Evolutionary conservation across 2,888 invertebrate genomes (phyloP).

Genomic region (Amiota mariae): DNA sequence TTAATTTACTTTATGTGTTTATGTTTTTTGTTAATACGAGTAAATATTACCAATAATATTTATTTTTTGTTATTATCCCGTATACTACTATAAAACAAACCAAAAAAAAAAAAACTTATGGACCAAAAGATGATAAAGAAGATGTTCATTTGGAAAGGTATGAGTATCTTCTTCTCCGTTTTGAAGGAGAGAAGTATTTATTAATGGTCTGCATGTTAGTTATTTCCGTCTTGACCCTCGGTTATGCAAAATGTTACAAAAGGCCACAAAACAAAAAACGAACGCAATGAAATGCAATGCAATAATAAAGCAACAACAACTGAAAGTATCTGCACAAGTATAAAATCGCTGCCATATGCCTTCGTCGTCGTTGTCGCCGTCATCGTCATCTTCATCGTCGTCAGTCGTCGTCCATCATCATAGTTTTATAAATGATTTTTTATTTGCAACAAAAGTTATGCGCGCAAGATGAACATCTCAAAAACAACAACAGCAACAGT

Average conservation of each 20-base stretch:
- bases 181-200: conserved; percentile 46
- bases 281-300: conserved; percentile 56
- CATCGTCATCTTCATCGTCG: neutral
- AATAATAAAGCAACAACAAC: conserved; percentile 11
- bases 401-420: neutral
- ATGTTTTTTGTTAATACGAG: neutral
- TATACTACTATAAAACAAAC: neutral
- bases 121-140: conserved; percentile 2
- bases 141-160: too few species aligned
- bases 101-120: conserved; percentile 3
- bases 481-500: conserved; percentile 3
- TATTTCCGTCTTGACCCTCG: conserved; percentile 65
- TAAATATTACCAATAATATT: neutral
- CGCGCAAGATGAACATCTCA: conserved; percentile 18
- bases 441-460: conserved; percentile 12
- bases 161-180: too few species aligned
- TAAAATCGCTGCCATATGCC: neutral
- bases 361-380: neutral
- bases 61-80: neutral
- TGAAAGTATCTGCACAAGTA: neutral
- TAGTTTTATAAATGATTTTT: conserved; percentile 9
- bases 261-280: conserved; percentile 54
- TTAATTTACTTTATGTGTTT: conserved; percentile 6
- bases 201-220: conserved; percentile 60
- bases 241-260: conserved; percentile 65